These are phyloP conservation scores for Apodemus speciosus DNA, from an alignment of 2,113 vertebrate genomes.

Conservation along the genomic window DNA sequence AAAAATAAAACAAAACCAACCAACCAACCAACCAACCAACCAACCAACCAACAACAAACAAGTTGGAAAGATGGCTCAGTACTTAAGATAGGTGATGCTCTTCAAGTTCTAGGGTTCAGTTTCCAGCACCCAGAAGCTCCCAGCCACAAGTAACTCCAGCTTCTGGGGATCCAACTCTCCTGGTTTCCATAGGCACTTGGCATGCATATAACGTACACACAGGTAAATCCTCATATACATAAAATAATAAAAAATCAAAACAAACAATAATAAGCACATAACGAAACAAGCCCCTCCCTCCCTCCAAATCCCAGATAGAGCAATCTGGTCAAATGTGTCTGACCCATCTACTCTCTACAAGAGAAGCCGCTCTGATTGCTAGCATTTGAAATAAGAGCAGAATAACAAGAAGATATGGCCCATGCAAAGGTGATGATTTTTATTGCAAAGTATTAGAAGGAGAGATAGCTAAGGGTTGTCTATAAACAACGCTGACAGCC, in stretches of 20 bases:
- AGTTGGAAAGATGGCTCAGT: not conserved
- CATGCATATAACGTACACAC: not conserved
- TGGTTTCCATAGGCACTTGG: not conserved
- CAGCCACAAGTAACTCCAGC: not conserved
- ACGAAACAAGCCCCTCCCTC: not conserved
- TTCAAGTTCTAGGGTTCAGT: not conserved
- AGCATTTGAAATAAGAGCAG: not conserved
- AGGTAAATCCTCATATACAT: not conserved
- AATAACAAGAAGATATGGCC: not conserved
- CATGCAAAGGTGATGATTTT: conserved; percentile 7
- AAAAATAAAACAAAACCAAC: not conserved
- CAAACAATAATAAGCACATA: not conserved
- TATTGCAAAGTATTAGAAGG: not conserved
- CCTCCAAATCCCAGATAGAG: not conserved
- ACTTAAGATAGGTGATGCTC: not conserved
- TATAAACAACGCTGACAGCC: not conserved
- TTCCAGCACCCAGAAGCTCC: not conserved
- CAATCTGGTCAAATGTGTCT: not conserved
- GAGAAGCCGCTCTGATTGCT: not conserved
- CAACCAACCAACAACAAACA: not conserved
- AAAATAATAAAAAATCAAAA: not conserved
- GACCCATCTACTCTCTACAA: not conserved
- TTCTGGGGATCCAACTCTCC: not conserved
- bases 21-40: not conserved
- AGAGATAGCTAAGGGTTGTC: not conserved